Base-by-base conservation (phyloP, 2,888 invertebrate genomes). In the Lissocephala sabroskyi region DNA sequence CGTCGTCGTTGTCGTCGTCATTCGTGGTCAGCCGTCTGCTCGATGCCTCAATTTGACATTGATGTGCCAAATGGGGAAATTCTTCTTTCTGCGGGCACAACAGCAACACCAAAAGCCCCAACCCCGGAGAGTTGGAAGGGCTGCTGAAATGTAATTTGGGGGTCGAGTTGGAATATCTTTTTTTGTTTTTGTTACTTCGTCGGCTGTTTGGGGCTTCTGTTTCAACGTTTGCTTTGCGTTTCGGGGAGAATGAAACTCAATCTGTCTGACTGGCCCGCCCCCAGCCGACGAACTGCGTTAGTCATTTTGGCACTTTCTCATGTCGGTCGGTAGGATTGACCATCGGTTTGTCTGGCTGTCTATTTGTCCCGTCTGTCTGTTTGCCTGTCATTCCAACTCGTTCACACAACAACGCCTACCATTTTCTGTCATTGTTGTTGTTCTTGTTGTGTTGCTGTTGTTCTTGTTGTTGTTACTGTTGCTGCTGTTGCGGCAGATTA, bases 31-130 rank as follows among this genome's bases (percentile, higher is more conserved):
- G 49, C 54, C 55, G 66, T 66, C 75, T 47, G 55, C 19, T 45
- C 67, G 51, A 61, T 75, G 75, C 75, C 66, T 75, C 76, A 71
- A 78, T 73, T 73, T 71, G 78, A 75, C 79, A 75, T 75, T 73
- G 71, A 73, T 78, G 79, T 78, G 65, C 65, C 78, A 67, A 73
- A 71, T 71, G 71, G 71, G 73, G 46, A 75, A 75, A 73, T 75
- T 73, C 33, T 65, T 70, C 54, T 55, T 51, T 52, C 53, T 59
- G 55, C 68, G 59, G 40, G 41, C 67, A 42, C 32, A 32, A 26
- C 16, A 41, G 46, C 41, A 48, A 42, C 42, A 46, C 41, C 48
- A 51, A 49, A 39, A 39, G 46, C 26, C 28, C 32, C 45, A 50
- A 32, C 14, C 10, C 17, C 23, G n/a, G n/a, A n/a, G n/a, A n/a